Evolutionary conservation across 1,140 invertebrate genomes (phyloP).

Genomic region (Lepidotrigona ventralis): DNA sequence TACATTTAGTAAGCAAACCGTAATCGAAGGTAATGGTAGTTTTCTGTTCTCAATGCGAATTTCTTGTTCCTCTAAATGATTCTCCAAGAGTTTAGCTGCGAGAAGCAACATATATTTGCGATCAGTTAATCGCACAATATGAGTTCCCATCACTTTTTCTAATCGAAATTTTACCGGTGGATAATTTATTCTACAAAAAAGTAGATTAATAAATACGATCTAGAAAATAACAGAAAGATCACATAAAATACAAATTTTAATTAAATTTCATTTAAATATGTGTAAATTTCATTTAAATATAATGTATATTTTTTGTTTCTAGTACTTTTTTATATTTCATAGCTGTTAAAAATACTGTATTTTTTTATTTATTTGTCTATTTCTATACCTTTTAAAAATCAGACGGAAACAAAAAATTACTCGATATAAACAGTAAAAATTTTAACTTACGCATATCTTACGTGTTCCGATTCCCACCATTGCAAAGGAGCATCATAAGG

Average conservation of each 20-base stretch:
- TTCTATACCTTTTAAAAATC: too few species aligned
- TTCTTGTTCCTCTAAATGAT: conserved; percentile 28
- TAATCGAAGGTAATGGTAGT: background rate
- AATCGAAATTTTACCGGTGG: conserved; percentile 39
- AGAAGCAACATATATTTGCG: conserved; percentile 42
- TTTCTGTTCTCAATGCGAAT: conserved; percentile 46
- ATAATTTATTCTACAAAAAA: conserved; percentile 40
- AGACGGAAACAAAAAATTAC: background rate
- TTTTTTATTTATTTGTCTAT: background rate
- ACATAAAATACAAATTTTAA: too few species aligned
- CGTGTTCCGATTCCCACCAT: conserved; percentile 53
- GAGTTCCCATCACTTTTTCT: conserved; percentile 33
- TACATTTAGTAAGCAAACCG: conserved; percentile 24
- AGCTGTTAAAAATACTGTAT: background rate
- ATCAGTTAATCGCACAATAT: conserved; percentile 53
- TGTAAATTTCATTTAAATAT: too few species aligned
- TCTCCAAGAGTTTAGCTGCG: background rate
- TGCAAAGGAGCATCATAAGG: conserved; percentile 17
- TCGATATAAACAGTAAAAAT: background rate
- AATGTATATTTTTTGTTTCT: background rate
- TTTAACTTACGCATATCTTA: conserved; percentile 53
- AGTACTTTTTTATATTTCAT: background rate
- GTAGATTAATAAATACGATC: background rate
- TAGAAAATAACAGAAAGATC: background rate
- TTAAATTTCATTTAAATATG: too few species aligned